Evolutionary conservation across 2,888 invertebrate species (phyloP).

Genomic region (Polydrusus cervinus): DNA sequence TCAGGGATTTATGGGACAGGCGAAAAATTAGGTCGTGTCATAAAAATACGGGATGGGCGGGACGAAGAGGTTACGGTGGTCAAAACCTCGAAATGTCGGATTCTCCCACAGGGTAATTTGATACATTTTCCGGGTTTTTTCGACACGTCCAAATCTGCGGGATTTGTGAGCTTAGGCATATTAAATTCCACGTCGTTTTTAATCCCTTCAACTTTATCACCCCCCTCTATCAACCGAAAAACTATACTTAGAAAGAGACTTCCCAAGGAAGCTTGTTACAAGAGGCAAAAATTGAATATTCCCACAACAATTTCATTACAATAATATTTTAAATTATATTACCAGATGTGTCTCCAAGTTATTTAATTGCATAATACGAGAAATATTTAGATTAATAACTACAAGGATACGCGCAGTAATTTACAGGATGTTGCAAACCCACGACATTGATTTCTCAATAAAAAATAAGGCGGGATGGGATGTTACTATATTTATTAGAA

Average conservation of each 20-base stretch:
- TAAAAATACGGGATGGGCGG: constrained; percentile 18
- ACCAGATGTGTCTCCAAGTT: constrained; percentile 5
- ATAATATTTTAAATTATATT: background rate
- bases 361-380: background rate
- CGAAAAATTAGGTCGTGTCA: constrained; percentile 39
- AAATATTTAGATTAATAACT: constrained; percentile 37
- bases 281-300: background rate
- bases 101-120: background rate
- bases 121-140: constrained; percentile 1
- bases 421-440: constrained; percentile 38
- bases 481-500: constrained; percentile 4
- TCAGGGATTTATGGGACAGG: constrained; percentile 42
- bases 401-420: constrained; percentile 15
- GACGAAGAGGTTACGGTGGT: background rate
- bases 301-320: constrained; percentile 3
- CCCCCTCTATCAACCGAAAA: background rate
- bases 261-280: too few species aligned
- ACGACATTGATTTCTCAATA: constrained; percentile 33
- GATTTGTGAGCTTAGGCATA: background rate
- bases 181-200: background rate
- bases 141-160: background rate
- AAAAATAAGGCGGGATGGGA: constrained; percentile 30
- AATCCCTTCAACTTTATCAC: background rate
- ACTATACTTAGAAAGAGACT: too few species aligned
- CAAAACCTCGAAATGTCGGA: background rate